Percentiles rank a stretch among this genome's conserved stretches.
phyloP scores from a whole-genome alignment of 2,888 invertebrate species.

The Notodonta dromedarius region DNA sequence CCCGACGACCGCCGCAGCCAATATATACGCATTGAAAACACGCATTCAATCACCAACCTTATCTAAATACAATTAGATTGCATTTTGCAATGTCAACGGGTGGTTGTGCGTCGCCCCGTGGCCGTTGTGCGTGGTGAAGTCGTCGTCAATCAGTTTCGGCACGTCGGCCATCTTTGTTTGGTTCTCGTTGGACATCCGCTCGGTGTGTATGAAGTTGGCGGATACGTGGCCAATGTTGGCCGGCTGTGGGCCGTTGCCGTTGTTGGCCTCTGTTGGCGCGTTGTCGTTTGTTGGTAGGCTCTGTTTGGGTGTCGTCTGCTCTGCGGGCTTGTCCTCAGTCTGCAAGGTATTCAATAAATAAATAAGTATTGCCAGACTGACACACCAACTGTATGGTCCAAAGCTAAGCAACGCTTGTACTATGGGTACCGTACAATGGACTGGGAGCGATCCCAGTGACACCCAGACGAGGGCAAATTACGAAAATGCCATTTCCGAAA shows the following conservation, averaged over 20 bases:
- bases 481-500: too few species aligned
- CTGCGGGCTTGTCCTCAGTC: constrained; percentile 66
- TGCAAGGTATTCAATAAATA: constrained; percentile 27
- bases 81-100: constrained; percentile 75
- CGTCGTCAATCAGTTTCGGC: constrained; percentile 57
- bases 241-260: constrained; percentile 55
- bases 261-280: constrained; percentile 51
- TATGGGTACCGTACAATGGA: too few species aligned
- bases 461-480: too few species aligned
- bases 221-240: constrained; percentile 60
- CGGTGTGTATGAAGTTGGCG: constrained; percentile 71
- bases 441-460: too few species aligned
- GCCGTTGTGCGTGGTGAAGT: constrained; percentile 79
- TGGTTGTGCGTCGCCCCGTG: constrained; percentile 60
- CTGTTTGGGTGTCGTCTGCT: constrained; percentile 52
- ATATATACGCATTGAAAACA: constrained; percentile 63
- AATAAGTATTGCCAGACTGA: too few species aligned
- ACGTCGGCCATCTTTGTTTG: constrained; percentile 54
- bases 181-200: constrained; percentile 57
- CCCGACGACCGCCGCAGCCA: constrained; percentile 50
- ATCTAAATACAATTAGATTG: constrained; percentile 57
- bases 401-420: too few species aligned
- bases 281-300: constrained; percentile 46
- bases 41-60: constrained; percentile 50
- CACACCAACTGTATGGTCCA: too few species aligned